Evolutionary conservation across 2,888 invertebrate species (phyloP).

Genomic region (Drosophila pegasa): DNA sequence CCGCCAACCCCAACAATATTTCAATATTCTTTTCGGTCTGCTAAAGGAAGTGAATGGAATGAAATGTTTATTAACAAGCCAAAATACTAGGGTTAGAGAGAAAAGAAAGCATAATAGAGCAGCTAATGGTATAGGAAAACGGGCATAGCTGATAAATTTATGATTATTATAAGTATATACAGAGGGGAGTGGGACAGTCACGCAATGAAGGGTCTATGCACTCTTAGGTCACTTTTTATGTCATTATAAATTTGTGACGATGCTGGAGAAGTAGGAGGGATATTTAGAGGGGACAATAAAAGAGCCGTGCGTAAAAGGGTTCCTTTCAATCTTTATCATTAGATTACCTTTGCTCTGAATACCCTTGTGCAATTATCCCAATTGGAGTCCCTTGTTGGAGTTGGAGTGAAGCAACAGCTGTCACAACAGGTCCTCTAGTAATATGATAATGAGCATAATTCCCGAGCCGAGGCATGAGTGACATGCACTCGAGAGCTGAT

Average conservation of each 20-base stretch:
- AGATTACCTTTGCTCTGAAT: not conserved
- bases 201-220: not conserved
- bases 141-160: constrained; percentile 4
- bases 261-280: not conserved
- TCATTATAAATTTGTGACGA: not conserved
- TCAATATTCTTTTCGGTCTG: constrained; percentile 28
- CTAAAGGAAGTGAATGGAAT: constrained; percentile 11
- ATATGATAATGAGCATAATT: constrained; percentile 9
- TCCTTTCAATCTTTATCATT: not conserved
- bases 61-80: constrained; percentile 49
- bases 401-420: constrained; percentile 5
- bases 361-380: not conserved
- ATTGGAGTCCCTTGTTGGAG: not conserved
- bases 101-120: constrained; percentile 14
- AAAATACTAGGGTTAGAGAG: constrained; percentile 22
- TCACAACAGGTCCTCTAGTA: constrained; percentile 2
- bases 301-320: not conserved
- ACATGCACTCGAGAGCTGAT: constrained; percentile 19
- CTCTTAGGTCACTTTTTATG: not conserved
- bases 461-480: constrained; percentile 2
- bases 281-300: no score
- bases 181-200: not conserved
- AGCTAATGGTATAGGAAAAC: constrained; percentile 25
- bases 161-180: not conserved
- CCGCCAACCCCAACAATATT: constrained; percentile 20